Conservation (phyloP, 2,797 vertebrate species). For the Enteromius fasciolatus region DNA sequence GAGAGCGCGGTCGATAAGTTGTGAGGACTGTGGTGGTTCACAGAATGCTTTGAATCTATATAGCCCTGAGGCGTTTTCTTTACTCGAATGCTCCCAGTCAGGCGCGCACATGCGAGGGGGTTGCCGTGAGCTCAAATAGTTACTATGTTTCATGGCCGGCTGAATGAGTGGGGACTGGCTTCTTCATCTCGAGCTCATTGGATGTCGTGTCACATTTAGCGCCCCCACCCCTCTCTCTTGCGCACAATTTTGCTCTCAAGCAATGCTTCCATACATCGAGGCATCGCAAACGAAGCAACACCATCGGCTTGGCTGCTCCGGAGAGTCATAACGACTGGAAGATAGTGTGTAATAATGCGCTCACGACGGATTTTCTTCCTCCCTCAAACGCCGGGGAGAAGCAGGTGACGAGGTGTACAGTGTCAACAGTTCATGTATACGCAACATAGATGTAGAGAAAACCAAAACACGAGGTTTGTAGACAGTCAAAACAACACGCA, state of each 20-base stretch:
- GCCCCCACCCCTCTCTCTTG: not conserved
- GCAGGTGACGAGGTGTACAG: conserved; percentile 70
- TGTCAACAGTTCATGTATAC: conserved; percentile 81
- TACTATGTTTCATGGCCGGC: not conserved
- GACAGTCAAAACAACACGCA: conserved; percentile 76
- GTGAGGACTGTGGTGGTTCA: conserved; percentile 6
- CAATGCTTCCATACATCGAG: not conserved
- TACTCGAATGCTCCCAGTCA: conserved; percentile 7
- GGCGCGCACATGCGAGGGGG: not conserved
- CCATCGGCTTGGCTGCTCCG: not conserved
- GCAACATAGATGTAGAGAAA: conserved; percentile 71
- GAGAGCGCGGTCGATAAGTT: conserved; percentile 33
- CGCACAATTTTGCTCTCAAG: not conserved
- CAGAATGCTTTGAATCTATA: conserved; percentile 32
- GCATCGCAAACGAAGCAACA: not conserved
- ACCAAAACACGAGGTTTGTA: conserved; percentile 77
- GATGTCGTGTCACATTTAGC: conserved; percentile 7
- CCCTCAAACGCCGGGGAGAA: conserved; percentile 14
- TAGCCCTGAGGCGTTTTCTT: conserved; percentile 29
- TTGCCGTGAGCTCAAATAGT: not conserved
- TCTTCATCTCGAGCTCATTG: conserved; percentile 11
- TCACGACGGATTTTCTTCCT: conserved; percentile 20
- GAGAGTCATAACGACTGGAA: not conserved
- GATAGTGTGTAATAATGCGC: conserved; percentile 1
- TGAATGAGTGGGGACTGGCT: not conserved